phyloP scores from a whole-genome alignment of 1,140 invertebrate genomes.

The Cydia strobilella region DNA sequence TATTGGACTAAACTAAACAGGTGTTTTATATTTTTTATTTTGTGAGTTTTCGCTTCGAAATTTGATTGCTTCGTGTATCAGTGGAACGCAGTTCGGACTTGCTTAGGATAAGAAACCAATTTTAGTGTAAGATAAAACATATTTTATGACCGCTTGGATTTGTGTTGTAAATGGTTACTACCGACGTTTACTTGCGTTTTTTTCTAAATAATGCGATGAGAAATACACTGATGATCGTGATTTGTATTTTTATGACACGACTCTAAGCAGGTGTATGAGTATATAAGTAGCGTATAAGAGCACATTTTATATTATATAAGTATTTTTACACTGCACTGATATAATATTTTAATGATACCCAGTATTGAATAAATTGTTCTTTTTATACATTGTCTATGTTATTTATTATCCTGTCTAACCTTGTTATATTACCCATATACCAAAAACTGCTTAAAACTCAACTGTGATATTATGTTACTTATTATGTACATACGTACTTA shows the following conservation, averaged over 20 bases:
- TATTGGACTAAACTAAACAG: slow-evolving; percentile 28
- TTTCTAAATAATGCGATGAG: background rate
- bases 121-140: slow-evolving; percentile 21
- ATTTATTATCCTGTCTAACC: slow-evolving; percentile 35
- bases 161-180: slow-evolving; percentile 17
- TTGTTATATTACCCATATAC: background rate
- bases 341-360: slow-evolving; percentile 44
- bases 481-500: slow-evolving; percentile 30
- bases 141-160: slow-evolving; percentile 26
- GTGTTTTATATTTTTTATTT: slow-evolving; percentile 7
- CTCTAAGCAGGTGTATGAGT: slow-evolving; percentile 1
- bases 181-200: background rate
- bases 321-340: slow-evolving; percentile 50
- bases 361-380: slow-evolving; percentile 62
- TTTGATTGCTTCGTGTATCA: slow-evolving; percentile 18
- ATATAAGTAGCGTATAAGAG: slow-evolving; percentile 46
- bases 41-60: slow-evolving; percentile 16
- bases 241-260: background rate
- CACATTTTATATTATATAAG: slow-evolving; percentile 42
- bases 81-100: slow-evolving; percentile 30
- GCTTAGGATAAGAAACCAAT: slow-evolving; percentile 27
- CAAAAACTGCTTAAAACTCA: background rate
- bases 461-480: slow-evolving; percentile 28
- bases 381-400: slow-evolving; percentile 49
- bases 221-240: background rate